These are phyloP conservation scores for Ascaphus truei DNA, from an alignment of 2,113 vertebrate species.

Conservation along the genomic window DNA sequence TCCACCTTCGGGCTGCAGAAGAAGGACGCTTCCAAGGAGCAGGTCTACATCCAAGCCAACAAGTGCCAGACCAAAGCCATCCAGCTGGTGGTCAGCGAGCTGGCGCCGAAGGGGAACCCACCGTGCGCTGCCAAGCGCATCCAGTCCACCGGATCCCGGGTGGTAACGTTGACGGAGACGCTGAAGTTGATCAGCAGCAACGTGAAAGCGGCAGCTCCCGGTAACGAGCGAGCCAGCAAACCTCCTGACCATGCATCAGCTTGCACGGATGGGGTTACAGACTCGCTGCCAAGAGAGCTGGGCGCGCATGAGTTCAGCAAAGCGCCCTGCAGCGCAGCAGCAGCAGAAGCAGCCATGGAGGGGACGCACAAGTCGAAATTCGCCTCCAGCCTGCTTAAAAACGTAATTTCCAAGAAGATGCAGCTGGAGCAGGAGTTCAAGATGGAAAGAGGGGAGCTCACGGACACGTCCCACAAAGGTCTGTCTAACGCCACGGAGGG, in stretches of 20 bases:
- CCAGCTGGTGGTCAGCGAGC: conserved; percentile 72
- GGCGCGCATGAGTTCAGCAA: conserved; percentile 46
- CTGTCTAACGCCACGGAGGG: conserved; percentile 41
- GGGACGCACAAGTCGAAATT: conserved; percentile 82
- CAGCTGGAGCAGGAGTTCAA: conserved; percentile 91
- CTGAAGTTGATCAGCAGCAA: conserved; percentile 72
- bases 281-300: conserved; percentile 50
- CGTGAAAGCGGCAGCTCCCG: conserved; percentile 54
- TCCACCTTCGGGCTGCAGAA: conserved; percentile 25
- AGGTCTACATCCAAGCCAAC: conserved; percentile 53
- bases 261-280: conserved; percentile 71
- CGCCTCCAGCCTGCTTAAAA: conserved; percentile 89
- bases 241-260: conserved; percentile 60
- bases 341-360: conserved; percentile 61
- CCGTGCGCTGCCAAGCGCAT: conserved; percentile 51
- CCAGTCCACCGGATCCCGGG: conserved; percentile 59
- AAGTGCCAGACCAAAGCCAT: conserved; percentile 70
- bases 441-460: conserved; percentile 91
- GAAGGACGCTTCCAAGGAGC: conserved; percentile 27
- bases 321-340: conserved; percentile 38
- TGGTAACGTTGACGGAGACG: conserved; percentile 79
- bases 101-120: conserved; percentile 67
- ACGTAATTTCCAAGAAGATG: conserved; percentile 96
- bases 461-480: conserved; percentile 62
- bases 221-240: conserved; percentile 50